Evolutionary conservation across 1,140 invertebrate species (phyloP), one percentile per base, ranked within the genome.

Genomic region (Pachypeltis micranthus): DNA sequence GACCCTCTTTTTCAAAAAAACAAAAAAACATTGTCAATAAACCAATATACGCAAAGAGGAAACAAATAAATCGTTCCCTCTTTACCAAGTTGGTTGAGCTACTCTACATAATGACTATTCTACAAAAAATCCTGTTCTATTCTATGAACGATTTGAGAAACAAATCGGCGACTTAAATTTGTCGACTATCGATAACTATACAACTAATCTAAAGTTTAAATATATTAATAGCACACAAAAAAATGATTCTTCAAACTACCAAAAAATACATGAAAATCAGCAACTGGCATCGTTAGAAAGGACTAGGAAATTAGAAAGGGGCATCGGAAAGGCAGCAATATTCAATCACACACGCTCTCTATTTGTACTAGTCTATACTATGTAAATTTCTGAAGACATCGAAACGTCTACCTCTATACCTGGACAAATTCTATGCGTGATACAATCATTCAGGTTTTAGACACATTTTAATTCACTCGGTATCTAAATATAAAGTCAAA

Each of bases 171-270:
- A 51, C n/a, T n/a, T n/a, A n/a, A n/a, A n/a, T n/a, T n/a, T n/a
- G n/a, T n/a, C n/a, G n/a, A n/a, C n/a, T n/a, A n/a, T n/a, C n/a
- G n/a, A 7, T 51, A 51, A 51, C 47, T 51, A 21, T 51, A 51
- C 7, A 51, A n/a, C n/a, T n/a, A n/a, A n/a, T 51, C n/a, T 39
- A 7, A 10, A 39, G n/a, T 39, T 7, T 39, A 10, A 39, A 10
- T n/a, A 7, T 10, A n/a, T 39, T 51, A 51, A 21, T 51, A 51
- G 21, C 23, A 51, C 47, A 51, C 47, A 51, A 16, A 10, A 39
- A 51, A n/a, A n/a, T n/a, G n/a, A 51, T 51, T 16, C 23, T 39
- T 57, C 23, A 57, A 57, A 57, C 55, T 57, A 57, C 55, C 23
- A 25, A 26, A 4, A 57, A 54, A 57, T 57, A 12, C 10, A 26